These are phyloP conservation scores for Cyprinodon diabolis DNA, from an alignment of 2,797 vertebrate genomes.

Conservation along the genomic window DNA sequence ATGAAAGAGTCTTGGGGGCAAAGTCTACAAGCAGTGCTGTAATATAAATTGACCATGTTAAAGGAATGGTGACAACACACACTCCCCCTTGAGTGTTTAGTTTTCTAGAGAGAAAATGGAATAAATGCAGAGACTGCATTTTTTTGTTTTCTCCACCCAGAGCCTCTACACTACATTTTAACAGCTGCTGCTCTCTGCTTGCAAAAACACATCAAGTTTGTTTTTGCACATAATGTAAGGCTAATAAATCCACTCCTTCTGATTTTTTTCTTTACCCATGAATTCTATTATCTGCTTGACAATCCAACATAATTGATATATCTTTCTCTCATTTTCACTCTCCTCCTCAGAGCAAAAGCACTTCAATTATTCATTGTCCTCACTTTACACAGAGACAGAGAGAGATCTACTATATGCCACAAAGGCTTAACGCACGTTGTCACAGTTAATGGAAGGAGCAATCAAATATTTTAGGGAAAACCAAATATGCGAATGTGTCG, in stretches of 20 bases:
- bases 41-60: constrained; percentile 54
- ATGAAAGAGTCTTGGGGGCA: constrained; percentile 57
- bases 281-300: constrained; percentile 34
- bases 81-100: constrained; percentile 18
- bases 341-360: constrained; percentile 31
- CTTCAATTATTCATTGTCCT: constrained; percentile 61
- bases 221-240: constrained; percentile 33
- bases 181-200: constrained; percentile 32
- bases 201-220: constrained; percentile 25
- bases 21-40: constrained; percentile 49
- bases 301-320: constrained; percentile 56
- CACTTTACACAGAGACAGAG: constrained; percentile 23
- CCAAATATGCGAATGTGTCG: constrained; percentile 74
- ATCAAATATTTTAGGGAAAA: constrained; percentile 70
- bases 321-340: constrained; percentile 32
- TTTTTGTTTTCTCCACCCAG: constrained; percentile 28
- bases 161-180: constrained; percentile 27
- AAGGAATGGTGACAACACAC: constrained; percentile 24
- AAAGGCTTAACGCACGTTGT: constrained; percentile 63
- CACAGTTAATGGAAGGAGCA: constrained; percentile 69
- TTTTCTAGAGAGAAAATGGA: constrained; percentile 20
- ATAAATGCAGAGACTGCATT: constrained; percentile 35
- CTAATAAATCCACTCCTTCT: constrained; percentile 33
- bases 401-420: constrained; percentile 44
- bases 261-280: constrained; percentile 8